Percentiles rank a stretch among this genome's conserved stretches.
phyloP scores from a whole-genome alignment of 2,888 invertebrate species.

The Hyppa rectilinea region DNA sequence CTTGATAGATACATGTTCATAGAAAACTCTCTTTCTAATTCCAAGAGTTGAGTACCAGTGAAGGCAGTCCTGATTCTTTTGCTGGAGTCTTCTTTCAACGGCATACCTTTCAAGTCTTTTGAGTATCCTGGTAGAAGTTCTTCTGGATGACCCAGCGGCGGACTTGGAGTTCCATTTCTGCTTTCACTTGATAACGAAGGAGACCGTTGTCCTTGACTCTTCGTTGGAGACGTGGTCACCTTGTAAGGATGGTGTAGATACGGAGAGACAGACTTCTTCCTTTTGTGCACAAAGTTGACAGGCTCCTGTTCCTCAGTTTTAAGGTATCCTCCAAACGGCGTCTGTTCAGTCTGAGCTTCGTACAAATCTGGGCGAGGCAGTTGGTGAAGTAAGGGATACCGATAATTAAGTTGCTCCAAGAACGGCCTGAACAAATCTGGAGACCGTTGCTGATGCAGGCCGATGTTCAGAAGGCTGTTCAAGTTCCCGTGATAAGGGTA shows the following conservation, averaged over 20 bases:
- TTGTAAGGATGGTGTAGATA: constrained; percentile 86
- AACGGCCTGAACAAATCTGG: constrained; percentile 88
- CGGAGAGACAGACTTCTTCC: constrained; percentile 86
- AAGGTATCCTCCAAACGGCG: constrained; percentile 77
- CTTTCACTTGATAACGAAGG: constrained; percentile 87
- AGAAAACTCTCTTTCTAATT: constrained; percentile 97
- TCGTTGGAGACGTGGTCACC: constrained; percentile 81
- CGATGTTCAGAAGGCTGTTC: constrained; percentile 92
- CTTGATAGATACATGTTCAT: constrained; percentile 97
- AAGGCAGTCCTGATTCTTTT: constrained; percentile 98
- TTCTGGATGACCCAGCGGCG: constrained; percentile 86
- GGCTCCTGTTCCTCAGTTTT: constrained; percentile 84
- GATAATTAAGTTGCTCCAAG: constrained; percentile 85
- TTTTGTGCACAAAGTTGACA: constrained; percentile 78
- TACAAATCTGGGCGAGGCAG: constrained; percentile 83
- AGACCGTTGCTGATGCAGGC: constrained; percentile 90
- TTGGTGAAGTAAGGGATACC: constrained; percentile 85
- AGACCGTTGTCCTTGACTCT: constrained; percentile 85
- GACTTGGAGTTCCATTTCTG: constrained; percentile 90
- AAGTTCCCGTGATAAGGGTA: constrained; percentile 92
- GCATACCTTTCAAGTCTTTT: constrained; percentile 85
- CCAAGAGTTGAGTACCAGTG: constrained; percentile 96
- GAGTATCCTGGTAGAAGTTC: constrained; percentile 86
- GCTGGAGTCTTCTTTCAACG: constrained; percentile 92
- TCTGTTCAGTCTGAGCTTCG: constrained; percentile 75